Evolutionary conservation across 2,888 invertebrate genomes (phyloP).

Genomic region (Dryomyza anilis): DNA sequence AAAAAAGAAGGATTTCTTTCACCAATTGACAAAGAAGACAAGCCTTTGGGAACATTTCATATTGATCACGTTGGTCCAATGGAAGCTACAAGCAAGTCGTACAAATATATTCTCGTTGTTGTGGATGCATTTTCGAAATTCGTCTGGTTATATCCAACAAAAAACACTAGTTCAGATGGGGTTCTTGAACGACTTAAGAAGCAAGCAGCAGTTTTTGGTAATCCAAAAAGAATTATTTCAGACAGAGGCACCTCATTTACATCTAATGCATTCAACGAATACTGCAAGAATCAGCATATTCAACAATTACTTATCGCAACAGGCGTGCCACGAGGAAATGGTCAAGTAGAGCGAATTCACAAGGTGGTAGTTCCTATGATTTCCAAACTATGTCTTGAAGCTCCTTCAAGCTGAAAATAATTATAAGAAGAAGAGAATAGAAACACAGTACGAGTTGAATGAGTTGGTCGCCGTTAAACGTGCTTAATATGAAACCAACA

Average conservation of each 20-base stretch:
- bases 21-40: conserved; percentile 30
- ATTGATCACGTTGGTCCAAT: conserved; percentile 44
- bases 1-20: too few relatives aligned
- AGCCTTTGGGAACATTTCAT: conserved; percentile 26
- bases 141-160: conserved; percentile 50
- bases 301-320: conserved; percentile 30
- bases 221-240: conserved; percentile 29
- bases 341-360: conserved; percentile 42
- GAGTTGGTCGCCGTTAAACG: conserved; percentile 35
- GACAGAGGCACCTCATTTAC: conserved; percentile 34
- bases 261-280: conserved; percentile 40
- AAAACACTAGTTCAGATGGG: conserved; percentile 42
- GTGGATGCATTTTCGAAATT: conserved; percentile 50
- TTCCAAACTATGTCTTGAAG: background rate
- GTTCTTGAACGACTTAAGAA: conserved; percentile 43
- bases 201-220: conserved; percentile 40
- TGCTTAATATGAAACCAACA: conserved; percentile 31
- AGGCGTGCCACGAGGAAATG: conserved; percentile 36
- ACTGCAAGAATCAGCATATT: conserved; percentile 33
- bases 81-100: conserved; percentile 14
- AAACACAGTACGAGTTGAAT: background rate
- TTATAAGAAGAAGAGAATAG: conserved; percentile 10
- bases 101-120: conserved; percentile 33
- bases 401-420: background rate
- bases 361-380: conserved; percentile 22